Base-by-base conservation (phyloP, 2,888 invertebrate genomes). In the Leptogaster cylindrica region DNA sequence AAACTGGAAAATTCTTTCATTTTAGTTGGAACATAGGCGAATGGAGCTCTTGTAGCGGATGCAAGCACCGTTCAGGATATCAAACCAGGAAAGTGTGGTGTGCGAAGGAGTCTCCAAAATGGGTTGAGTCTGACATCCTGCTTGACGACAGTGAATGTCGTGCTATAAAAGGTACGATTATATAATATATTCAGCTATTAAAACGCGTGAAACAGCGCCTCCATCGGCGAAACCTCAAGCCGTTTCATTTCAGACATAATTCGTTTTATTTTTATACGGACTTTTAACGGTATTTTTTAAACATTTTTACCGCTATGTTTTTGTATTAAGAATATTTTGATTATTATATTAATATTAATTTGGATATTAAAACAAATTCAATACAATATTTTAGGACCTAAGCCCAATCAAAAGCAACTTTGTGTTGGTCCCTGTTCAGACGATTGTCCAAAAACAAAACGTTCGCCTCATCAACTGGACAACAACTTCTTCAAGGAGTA, bases 11-110 rank as follows among this genome's bases (percentile, higher is more conserved):
- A 36, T 8, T 31, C 18, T 14, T 41, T 5, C 14, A 16, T 61
- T 70, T 4, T 69, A 87, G 87, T 75, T 88, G 88, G 88, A 83
- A 86, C 76, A 80, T 83, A 2, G 87, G 87, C 5, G 84, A 84
- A 61, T 88, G 88, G 88, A 85, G 87, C 70, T 82, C 83, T 68
- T 89, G 88, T 74, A 83, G 83, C 39, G 85, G 85, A 0, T 85
- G 85, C 71, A 81, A 80, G 72, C 80, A 79, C 63, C 79, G 80
- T 69, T 78, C 81, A 6, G 85, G 84, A 1, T 73, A 79, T 3
- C 76, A 78, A 58, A 76, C 75, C 25, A 77, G 85, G 3, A 80
- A 81, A 69, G 83, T 85, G 8, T 82, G 83, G 65, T 85, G 85
- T 71, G 79, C 84, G 0, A 76, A 77, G 50, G 81, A 83, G 68